phyloP scores from a whole-genome alignment of 2,113 vertebrate species.

The Dryoscopus gambensis region DNA sequence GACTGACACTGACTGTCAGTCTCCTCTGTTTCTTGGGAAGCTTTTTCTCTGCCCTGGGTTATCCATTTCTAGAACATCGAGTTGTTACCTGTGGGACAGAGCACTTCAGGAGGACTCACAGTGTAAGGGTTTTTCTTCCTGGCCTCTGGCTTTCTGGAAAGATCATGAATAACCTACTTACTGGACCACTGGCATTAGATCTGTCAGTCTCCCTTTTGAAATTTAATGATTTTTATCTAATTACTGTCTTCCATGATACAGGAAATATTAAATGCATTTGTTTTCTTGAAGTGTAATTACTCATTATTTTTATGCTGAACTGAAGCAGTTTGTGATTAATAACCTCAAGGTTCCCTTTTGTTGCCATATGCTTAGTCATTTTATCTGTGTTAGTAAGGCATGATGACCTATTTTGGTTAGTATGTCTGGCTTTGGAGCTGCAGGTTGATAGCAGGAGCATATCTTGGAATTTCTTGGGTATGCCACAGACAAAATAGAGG shows the following conservation, averaged over 20 bases:
- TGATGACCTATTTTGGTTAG: slow-evolving; percentile 2
- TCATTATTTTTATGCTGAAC: neutral
- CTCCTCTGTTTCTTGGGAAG: neutral
- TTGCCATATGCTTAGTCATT: neutral
- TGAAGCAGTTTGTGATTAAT: neutral
- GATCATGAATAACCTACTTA: neutral
- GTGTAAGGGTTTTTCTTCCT: neutral
- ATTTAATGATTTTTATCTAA: neutral
- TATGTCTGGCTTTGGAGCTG: neutral
- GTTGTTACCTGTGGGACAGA: neutral
- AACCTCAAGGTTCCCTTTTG: neutral
- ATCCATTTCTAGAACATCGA: neutral
- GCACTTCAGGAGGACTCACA: neutral
- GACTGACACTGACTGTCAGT: too few species aligned
- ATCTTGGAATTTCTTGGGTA: neutral
- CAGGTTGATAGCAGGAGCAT: neutral
- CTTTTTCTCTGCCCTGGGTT: neutral
- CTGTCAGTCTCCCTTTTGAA: neutral
- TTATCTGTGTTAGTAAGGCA: neutral
- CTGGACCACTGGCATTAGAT: neutral
- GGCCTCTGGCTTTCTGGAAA: neutral
- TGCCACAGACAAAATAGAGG: neutral
- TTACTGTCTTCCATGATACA: neutral
- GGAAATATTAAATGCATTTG: neutral
- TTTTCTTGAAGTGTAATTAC: neutral